Evolutionary conservation across 2,888 invertebrate genomes (phyloP).

Genomic region (Glomeris marginata): DNA sequence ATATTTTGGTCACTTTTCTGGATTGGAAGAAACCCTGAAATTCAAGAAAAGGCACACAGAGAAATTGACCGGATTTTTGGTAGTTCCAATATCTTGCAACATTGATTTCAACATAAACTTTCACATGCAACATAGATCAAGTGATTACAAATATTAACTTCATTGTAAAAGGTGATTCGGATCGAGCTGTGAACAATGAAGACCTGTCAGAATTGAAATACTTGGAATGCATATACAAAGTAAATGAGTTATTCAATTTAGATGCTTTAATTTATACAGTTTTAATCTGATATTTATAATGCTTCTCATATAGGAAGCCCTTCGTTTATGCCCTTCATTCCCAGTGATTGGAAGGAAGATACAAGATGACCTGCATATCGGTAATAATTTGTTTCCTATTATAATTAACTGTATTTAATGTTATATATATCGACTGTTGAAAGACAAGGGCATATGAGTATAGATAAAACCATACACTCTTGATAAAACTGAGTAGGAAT

Average conservation of each 20-base stretch:
- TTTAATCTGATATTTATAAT: neutral
- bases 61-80: conserved; percentile 7
- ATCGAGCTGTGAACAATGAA: neutral
- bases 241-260: neutral
- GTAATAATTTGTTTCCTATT: too few relatives aligned
- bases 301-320: neutral
- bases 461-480: too few relatives aligned
- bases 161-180: conserved; percentile 1
- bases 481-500: too few relatives aligned
- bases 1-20: conserved; percentile 19
- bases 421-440: too few relatives aligned
- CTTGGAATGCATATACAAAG: neutral
- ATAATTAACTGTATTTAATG: too few relatives aligned
- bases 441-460: too few relatives aligned
- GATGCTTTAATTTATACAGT: neutral
- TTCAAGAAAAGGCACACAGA: conserved; percentile 12
- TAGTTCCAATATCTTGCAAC: neutral
- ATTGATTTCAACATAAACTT: neutral
- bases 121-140: too few relatives aligned
- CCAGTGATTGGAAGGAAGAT: conserved; percentile 1
- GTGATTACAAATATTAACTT: neutral
- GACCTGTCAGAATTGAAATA: conserved; percentile 4
- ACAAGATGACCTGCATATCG: neutral
- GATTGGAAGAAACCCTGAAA: conserved; percentile 18
- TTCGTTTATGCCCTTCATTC: conserved; percentile 1